Conservation (phyloP, 2,113 vertebrate genomes). For the Merops nubicus region DNA sequence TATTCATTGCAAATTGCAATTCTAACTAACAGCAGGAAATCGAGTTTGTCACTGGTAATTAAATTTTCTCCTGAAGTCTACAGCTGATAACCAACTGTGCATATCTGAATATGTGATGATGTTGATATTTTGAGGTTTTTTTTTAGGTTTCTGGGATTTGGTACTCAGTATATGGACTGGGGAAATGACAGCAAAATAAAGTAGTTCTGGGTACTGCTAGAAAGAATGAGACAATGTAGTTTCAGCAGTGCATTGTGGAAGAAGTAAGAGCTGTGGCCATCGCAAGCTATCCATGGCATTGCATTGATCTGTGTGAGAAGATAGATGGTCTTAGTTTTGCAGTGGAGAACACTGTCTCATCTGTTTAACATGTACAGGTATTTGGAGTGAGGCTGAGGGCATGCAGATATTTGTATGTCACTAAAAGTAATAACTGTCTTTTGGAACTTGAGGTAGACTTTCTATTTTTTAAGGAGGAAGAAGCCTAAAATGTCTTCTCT, state of each 20-base stretch:
- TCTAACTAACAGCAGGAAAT: constrained; percentile 36
- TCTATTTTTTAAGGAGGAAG: neutral
- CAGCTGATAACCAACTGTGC: neutral
- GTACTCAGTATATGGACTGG: neutral
- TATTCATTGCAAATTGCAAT: neutral
- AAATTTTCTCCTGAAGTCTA: neutral
- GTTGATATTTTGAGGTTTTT: neutral
- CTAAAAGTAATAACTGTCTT: neutral
- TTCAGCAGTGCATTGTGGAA: neutral
- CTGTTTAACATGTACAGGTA: neutral
- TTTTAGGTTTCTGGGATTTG: neutral
- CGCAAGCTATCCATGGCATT: neutral
- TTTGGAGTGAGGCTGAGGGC: neutral
- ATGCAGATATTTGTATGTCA: neutral
- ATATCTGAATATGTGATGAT: neutral
- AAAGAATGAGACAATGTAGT: neutral
- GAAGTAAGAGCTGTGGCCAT: neutral
- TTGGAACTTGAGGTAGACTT: neutral
- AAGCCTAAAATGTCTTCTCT: neutral
- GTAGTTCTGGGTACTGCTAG: neutral
- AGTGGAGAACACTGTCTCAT: neutral
- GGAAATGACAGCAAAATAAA: neutral
- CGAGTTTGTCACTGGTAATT: neutral
- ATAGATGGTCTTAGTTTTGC: neutral
- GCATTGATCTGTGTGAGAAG: neutral